Base-by-base conservation (phyloP, 2,888 invertebrate genomes). In the Branchipolynoe longqiensis region DNA sequence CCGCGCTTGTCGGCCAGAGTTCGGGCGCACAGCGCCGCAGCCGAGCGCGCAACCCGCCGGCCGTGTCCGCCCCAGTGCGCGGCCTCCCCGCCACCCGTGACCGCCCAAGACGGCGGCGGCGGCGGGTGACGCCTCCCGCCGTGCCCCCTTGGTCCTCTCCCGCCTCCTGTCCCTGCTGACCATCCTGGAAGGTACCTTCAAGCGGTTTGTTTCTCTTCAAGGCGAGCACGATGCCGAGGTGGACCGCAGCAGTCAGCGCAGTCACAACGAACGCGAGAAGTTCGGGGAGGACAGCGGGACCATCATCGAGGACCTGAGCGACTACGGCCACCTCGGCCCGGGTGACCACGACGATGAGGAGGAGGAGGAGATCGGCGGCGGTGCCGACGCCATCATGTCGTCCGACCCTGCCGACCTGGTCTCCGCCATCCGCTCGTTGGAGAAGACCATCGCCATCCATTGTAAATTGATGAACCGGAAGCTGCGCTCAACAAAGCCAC, bases 361-460 rank as follows among this genome's bases (percentile, higher is more conserved):
- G 25, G 58, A 31, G 1, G 40, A 6, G 25, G 58, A 40, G 22
- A 38, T 38, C 8, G 56, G 54, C 56, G 56, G 36, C 56, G 31
- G n/a, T 22, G 78, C 33, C 38, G 62, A 54, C 14, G 54, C 36
- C 40, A 28, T 59, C 22, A 33, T 18, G 33, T 56, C 73, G 22
- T 54, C 40, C 25, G 78, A 48, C 41, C 78, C 78, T 28, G n/a
- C n/a, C 3, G 78, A 78, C 31, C 85, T 88, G 6, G 74, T 85
- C 12, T 56, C 25, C 14, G 87, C 87, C 56, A 69, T 88, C 36
- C 31, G 73, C 6, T 86, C 87, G 4, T 84, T 88, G 0, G 88
- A 88, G 48, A 81, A 82, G 25, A 87, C 88, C 28, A 88, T 88
- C 54, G 85, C 73, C 62, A 84, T 64, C 54, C 88, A 88, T 48